Base-by-base conservation (phyloP, 2,797 vertebrate genomes). In the Tokudaia muenninki region DNA sequence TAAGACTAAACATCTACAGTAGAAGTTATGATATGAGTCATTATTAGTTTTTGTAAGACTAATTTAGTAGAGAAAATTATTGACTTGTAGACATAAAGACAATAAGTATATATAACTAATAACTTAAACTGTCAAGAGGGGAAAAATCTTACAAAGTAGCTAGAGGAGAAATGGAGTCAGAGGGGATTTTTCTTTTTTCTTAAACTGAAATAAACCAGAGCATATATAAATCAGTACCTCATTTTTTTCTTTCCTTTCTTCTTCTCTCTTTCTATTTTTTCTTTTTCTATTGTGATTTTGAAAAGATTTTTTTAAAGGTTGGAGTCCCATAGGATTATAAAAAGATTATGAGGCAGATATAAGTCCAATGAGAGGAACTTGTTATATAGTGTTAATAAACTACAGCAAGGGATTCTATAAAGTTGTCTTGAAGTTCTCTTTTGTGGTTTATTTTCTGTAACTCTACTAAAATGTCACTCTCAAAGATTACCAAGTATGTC, bases 361-460 rank as follows among this genome's bases (percentile, higher is more conserved):
- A 57, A 92, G 24, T 90, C 52, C 70, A 93, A 50, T 44, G 80
- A 92, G 19, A 59, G 59, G 14, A 92, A 83, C 41, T 12, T 70
- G 21, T 70, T 24, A 52, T 59, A 79, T 10, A 57, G 26, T 92
- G 52, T 50, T 83, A 79, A 80, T 4, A 17, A 87, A 24, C 11
- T 26, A 87, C 4, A 82, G 80, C 87, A 89, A 92, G 80, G 24
- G 74, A 80, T 31, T 41, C 41, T 77, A 97, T 16, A 77, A 95
- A 89, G 44, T 47, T 59, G 57, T 59, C 59, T 84, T 80, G 29
- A 94, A 92, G 52, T 6, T 88, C 21, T 78, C 50, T 92, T 94
- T 41, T 79, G 75, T 16, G 79, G 70, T 84, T 37, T 87, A 81
- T 59, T 74, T 44, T 26, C 67, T 72, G 78, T 29, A 81, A 93